Base-by-base conservation (phyloP, 2,888 invertebrate genomes). In the Zaprionus lineosus region DNA sequence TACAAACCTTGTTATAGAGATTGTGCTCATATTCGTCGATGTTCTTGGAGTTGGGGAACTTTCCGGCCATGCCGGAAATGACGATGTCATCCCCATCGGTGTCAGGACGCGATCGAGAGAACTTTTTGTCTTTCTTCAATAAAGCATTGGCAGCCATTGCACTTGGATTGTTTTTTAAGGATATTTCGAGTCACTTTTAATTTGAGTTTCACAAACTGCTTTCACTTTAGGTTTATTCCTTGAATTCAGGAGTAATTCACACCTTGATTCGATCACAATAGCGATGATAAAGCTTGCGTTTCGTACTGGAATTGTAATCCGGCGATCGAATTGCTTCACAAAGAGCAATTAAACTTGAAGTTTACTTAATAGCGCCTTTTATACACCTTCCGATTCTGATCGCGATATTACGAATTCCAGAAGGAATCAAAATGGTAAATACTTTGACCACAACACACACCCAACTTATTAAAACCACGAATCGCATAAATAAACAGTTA, bases 41-140 rank as follows among this genome's bases (percentile, higher is more conserved):
- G 86, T 92, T 93, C 39, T 92, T 91, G 0, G 93, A 93, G 74
- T 92, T 93, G 1, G 95, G 94, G 75, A 94, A 93, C 59, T 93
- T 88, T 14, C 93, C 93, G 0, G 92, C 88, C 81, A 93, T 91
- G 21, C 93, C 93, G 46, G 91, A 90, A 39, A 93, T 92, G 6
- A 93, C 92, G 52, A 93, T 89, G 68, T 91, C 91, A 68, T 92
- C 91, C 1, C 90, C 91, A 39, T 89, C 88, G 14, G 88, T 79
- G n/a, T 89, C 89, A 1, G 89, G 86, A 50, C 51, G 81, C n/a
- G 84, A 52, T 57, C 89, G 69, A 0, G 88, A 88, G 47, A 67
- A 84, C 47, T 87, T 88, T 58, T 86, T 87, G 60, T 72, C 31
- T 15, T 85, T 84, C 29, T 75, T 83, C 5, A 55, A 8, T 15